phyloP scores from a whole-genome alignment of 2,797 vertebrate genomes.

The Pseudochirops corinnae region DNA sequence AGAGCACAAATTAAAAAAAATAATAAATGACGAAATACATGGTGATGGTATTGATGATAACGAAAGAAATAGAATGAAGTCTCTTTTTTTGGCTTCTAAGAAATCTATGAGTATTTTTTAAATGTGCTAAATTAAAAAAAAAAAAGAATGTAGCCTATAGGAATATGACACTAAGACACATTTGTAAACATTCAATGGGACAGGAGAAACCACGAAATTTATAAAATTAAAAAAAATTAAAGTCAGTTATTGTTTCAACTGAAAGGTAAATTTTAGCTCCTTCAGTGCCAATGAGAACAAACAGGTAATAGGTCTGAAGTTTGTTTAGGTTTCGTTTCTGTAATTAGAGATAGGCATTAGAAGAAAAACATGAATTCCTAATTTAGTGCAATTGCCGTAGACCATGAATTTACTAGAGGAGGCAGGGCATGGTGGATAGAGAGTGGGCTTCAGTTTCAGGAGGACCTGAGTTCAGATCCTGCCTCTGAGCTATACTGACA shows the following conservation, averaged over 20 bases:
- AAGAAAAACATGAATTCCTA: background rate
- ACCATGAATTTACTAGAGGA: background rate
- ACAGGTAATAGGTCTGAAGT: background rate
- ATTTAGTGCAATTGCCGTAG: background rate
- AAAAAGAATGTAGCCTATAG: constrained; percentile 42
- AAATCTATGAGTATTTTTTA: constrained; percentile 29
- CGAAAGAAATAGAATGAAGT: background rate
- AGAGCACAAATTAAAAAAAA: constrained; percentile 32
- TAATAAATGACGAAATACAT: background rate
- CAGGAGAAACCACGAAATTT: constrained; percentile 40
- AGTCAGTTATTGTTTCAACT: background rate
- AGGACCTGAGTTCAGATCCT: background rate
- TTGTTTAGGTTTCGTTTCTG: constrained; percentile 10
- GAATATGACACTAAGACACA: constrained; percentile 56
- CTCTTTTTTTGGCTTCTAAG: constrained; percentile 14
- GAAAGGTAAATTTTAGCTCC: constrained; percentile 52
- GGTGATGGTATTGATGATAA: background rate
- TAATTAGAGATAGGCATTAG: constrained; percentile 35
- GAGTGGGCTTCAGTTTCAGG: background rate
- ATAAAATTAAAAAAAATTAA: constrained; percentile 10
- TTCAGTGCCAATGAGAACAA: background rate
- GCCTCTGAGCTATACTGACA: background rate
- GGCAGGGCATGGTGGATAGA: background rate
- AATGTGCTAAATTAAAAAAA: constrained; percentile 35
- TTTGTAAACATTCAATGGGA: constrained; percentile 44